Base-by-base conservation (phyloP, 37 sponge, comb jelly and placozoan genomes). In the Spongilla lacustris region DNA sequence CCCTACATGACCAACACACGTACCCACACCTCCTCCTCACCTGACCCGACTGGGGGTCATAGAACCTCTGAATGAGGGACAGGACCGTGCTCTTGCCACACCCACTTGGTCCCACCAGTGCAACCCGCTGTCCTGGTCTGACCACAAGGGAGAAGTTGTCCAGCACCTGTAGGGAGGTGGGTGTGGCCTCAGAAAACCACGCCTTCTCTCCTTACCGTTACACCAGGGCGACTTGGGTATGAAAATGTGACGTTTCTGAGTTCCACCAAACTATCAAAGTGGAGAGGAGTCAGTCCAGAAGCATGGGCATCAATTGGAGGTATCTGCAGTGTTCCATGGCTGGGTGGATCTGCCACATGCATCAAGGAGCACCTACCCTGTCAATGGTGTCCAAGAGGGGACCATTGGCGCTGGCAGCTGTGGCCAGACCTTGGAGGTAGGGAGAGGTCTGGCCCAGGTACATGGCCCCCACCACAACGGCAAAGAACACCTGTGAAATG, bases 11-110 rank as follows among this genome's bases (percentile, higher is more conserved):
- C 22, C 12, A 33, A 3, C 26, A 76, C 32, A 29, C 13, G 17
- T 29, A 4, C 13, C 21, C 71, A 8, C 13, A 8, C 68, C 30
- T 17, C 22, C 33, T 13, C 17, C 17, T 69, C 69, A 96, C 96
- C 87, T 76, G 75, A 1, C 97, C 97, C 29, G 71, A 90, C 31
- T 85, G 73, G 3, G 88, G 88, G 74, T 96, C 85, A 50, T 96
- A 96, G 80, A 96, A 94, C 30, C 97, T 78, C 91, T 94, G 95
- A 24, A 96, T 75, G 17, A 96, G 84, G 50, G 92, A 92, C 23
- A 96, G 79, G 1, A 91, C 81, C 9, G 97, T 96, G 74, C 97
- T 96, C 85, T 96, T 96, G 67, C 97, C 97, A 82, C 97, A 96
- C 17, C 97, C 97, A 89, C 97, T 96, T 29, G 94, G 84, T 11